phyloP scores from a whole-genome alignment of 2,797 vertebrate species.

The Channallabes apus region DNA sequence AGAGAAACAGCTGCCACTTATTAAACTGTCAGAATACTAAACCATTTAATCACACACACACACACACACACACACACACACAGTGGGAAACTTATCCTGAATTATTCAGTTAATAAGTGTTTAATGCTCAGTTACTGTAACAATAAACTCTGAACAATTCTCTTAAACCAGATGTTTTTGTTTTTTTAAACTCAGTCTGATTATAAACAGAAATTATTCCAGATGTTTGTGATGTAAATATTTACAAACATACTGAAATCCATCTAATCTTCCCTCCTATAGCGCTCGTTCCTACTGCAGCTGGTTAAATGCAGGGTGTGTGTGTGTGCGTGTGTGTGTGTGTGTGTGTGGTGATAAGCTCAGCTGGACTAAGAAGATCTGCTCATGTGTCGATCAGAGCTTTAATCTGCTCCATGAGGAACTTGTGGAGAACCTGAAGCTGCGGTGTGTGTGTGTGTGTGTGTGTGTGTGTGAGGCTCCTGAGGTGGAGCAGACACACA shows the following conservation, averaged over 20 bases:
- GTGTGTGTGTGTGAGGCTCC: not conserved
- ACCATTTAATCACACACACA: not conserved
- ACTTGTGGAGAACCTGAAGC: not conserved
- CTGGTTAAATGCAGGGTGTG: not conserved
- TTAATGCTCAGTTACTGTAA: not conserved
- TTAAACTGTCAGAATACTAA: not conserved
- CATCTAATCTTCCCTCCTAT: not conserved
- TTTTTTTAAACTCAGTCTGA: not conserved
- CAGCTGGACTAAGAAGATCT: not conserved
- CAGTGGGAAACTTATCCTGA: not conserved
- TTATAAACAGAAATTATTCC: not conserved
- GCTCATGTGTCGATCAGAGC: not conserved
- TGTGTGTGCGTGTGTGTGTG: not conserved
- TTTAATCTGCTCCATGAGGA: not conserved
- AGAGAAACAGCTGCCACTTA: not conserved
- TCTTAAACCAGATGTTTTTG: not conserved
- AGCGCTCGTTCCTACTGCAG: not conserved
- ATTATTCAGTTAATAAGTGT: not conserved
- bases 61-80: not conserved
- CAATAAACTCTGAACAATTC: not conserved
- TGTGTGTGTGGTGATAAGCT: not conserved
- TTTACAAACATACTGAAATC: not conserved
- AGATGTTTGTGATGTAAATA: not conserved
- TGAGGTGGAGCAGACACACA: not conserved
- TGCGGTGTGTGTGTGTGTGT: not conserved